Percentiles rank a stretch among this genome's conserved stretches.
Evolutionary conservation across 1,140 invertebrate genomes (phyloP).

Genomic region (Microplitis demolitor): DNA sequence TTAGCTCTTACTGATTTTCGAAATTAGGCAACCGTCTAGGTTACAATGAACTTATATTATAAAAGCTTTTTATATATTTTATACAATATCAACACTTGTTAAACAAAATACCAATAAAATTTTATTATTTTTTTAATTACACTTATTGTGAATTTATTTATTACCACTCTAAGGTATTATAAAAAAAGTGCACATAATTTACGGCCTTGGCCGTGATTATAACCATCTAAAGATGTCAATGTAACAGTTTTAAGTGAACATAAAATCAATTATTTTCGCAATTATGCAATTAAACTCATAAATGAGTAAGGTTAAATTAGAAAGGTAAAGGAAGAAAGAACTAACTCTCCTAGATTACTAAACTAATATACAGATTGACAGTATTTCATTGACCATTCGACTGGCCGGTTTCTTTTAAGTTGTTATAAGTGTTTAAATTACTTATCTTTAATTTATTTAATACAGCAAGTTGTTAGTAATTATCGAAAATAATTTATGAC

Average conservation of each 20-base stretch:
- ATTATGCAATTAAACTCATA: not conserved
- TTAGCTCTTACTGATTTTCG: too few species aligned
- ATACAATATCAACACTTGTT: too few species aligned
- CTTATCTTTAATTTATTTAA: too few species aligned
- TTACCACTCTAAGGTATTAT: not conserved
- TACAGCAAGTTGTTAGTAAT: too few species aligned
- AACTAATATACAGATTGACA: conserved; percentile 12
- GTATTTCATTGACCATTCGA: conserved; percentile 23
- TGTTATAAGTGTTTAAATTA: too few species aligned
- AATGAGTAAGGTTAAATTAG: not conserved
- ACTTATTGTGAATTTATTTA: not conserved
- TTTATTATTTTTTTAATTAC: not conserved
- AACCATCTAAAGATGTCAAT: not conserved
- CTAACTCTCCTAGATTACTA: not conserved
- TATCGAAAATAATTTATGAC: too few species aligned
- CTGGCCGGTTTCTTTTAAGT: not conserved
- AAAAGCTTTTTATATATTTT: too few species aligned
- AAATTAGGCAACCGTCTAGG: too few species aligned
- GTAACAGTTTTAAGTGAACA: not conserved
- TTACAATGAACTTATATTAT: too few species aligned
- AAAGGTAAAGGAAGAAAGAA: conserved; percentile 1
- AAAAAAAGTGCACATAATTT: not conserved
- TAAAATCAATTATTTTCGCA: not conserved
- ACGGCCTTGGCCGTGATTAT: not conserved
- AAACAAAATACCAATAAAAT: too few species aligned